Evolutionary conservation across 2,797 vertebrate genomes (phyloP).

Genomic region (Epinephelus coioides): DNA sequence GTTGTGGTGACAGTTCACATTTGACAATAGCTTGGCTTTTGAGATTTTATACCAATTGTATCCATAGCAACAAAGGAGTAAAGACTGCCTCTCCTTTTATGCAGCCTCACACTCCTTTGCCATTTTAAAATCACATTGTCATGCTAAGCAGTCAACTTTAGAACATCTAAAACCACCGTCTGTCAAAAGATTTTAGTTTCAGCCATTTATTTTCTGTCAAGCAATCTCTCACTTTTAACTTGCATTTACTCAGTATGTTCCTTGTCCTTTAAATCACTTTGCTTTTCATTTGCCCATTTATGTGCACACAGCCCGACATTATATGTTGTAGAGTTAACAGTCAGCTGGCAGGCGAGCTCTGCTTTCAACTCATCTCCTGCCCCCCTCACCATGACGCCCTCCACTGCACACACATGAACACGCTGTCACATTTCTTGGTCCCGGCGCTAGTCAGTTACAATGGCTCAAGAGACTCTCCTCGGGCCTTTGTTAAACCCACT

Average conservation of each 20-base stretch:
- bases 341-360: background rate
- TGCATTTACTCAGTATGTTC: background rate
- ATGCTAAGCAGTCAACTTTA: conserved; percentile 22
- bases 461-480: conserved; percentile 37
- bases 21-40: conserved; percentile 23
- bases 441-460: conserved; percentile 30
- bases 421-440: conserved; percentile 19
- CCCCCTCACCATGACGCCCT: too few relatives aligned
- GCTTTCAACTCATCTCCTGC: background rate
- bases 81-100: conserved; percentile 34
- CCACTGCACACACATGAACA: background rate
- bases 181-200: conserved; percentile 26
- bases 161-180: conserved; percentile 19
- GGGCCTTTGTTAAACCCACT: conserved; percentile 40
- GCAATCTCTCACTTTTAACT: background rate
- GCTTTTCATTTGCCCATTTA: background rate
- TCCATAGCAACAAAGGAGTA: conserved; percentile 43
- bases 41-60: conserved; percentile 25
- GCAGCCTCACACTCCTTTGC: conserved; percentile 23
- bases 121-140: conserved; percentile 32
- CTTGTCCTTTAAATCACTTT: background rate
- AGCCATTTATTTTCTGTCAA: background rate
- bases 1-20: conserved; percentile 26
- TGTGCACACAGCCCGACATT: background rate
- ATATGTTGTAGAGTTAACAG: background rate